These are phyloP conservation scores for Bombylius discolor DNA, from an alignment of 2,888 invertebrate genomes.

Conservation along the genomic window DNA sequence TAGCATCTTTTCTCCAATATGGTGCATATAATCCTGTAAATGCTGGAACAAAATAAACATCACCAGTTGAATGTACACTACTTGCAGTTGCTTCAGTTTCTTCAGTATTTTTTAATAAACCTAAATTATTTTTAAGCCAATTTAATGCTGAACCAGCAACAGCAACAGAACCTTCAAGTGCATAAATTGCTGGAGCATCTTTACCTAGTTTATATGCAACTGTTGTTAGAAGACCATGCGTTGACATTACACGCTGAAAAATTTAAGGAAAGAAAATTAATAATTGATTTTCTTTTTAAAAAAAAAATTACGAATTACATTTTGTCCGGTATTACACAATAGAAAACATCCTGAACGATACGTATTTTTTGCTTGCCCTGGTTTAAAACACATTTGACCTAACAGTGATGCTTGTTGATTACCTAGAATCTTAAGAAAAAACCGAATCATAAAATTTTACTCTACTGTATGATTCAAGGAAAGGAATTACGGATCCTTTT, in stretches of 20 bases:
- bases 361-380: conserved; percentile 88
- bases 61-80: conserved; percentile 75
- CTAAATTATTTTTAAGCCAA: conserved; percentile 87
- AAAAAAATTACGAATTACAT: conserved; percentile 19
- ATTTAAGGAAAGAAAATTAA: background rate
- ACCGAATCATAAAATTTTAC: background rate
- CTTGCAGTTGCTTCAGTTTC: conserved; percentile 60
- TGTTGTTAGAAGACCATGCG: conserved; percentile 79
- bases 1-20: conserved; percentile 93
- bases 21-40: conserved; percentile 96
- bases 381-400: conserved; percentile 77
- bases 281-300: background rate
- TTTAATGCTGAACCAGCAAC: conserved; percentile 85
- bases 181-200: conserved; percentile 67
- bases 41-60: conserved; percentile 96
- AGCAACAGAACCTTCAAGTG: conserved; percentile 92
- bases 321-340: conserved; percentile 84
- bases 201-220: conserved; percentile 84
- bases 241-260: conserved; percentile 54
- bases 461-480: too few relatives aligned
- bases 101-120: conserved; percentile 63
- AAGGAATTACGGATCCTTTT: too few relatives aligned
- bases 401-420: conserved; percentile 93
- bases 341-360: conserved; percentile 92
- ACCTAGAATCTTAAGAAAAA: conserved; percentile 58